These are phyloP conservation scores for Dendroctonus ponderosae DNA, from an alignment of 1,140 invertebrate species.

Conservation along the genomic window DNA sequence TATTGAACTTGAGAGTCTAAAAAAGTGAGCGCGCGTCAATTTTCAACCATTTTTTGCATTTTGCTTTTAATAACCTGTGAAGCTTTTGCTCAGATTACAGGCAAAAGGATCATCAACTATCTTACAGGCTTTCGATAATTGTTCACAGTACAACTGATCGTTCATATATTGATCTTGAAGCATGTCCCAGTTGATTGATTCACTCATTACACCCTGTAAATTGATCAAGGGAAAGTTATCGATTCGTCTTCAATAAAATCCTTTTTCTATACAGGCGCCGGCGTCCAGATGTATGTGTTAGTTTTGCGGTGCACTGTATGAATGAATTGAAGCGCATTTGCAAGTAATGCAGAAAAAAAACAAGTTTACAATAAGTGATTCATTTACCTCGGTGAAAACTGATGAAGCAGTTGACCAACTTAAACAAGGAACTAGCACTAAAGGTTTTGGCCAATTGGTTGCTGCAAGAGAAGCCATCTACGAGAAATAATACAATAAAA, in stretches of 20 bases:
- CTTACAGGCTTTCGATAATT: conserved; percentile 69
- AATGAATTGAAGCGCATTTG: no score
- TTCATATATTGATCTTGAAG: conserved; percentile 86
- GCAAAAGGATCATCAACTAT: conserved; percentile 49
- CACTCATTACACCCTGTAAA: conserved; percentile 85
- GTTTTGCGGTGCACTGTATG: no score
- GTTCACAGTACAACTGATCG: conserved; percentile 77
- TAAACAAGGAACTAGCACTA: conserved; percentile 90
- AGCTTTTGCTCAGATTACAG: conserved; percentile 39
- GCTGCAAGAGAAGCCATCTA: conserved; percentile 97
- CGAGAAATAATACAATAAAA: conserved; percentile 30
- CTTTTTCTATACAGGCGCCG: no score
- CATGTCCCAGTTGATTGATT: conserved; percentile 91
- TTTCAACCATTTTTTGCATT: no score
- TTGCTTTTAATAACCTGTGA: conserved; percentile 35
- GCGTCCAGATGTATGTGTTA: no score
- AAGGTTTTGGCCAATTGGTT: conserved; percentile 89
- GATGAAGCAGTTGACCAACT: conserved; percentile 96
- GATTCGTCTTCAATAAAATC: no score
- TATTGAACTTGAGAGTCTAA: conserved; percentile 27
- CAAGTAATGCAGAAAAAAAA: no score
- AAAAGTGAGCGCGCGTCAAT: not conserved
- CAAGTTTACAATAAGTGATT: no score
- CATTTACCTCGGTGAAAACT: conserved; percentile 85
- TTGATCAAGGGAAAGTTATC: no score